Percentiles rank a stretch among this genome's conserved stretches.
phyloP scores from a whole-genome alignment of 2,797 vertebrate genomes.

The Poliocrania exsul region DNA sequence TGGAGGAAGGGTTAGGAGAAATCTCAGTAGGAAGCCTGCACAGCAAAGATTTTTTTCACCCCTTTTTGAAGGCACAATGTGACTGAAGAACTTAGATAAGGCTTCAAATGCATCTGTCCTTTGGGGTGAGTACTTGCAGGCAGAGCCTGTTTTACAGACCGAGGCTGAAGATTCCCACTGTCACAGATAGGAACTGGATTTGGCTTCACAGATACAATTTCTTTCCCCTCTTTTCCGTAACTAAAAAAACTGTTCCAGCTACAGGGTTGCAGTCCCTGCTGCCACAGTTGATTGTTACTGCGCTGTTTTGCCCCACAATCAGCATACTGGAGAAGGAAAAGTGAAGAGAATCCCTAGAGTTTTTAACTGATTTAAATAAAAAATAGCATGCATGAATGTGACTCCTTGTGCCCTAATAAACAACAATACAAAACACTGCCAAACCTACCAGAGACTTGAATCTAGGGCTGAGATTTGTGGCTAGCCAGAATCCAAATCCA shows the following conservation, averaged over 20 bases:
- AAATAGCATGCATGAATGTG: neutral
- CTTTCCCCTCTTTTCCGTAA: neutral
- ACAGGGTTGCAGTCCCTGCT: neutral
- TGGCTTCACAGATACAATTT: neutral
- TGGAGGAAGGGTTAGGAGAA: neutral
- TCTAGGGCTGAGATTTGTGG: neutral
- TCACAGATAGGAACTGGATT: neutral
- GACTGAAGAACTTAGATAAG: slow-evolving; percentile 24
- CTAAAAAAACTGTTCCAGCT: neutral
- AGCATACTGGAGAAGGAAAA: neutral
- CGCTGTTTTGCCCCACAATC: neutral
- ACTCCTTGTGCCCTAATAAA: neutral
- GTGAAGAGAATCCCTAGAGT: neutral
- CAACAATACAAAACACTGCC: neutral
- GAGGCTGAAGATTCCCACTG: neutral
- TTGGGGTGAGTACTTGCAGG: neutral
- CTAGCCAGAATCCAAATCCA: neutral
- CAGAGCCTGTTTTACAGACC: neutral
- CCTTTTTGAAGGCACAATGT: neutral
- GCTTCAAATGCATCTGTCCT: neutral
- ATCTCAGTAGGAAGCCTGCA: slow-evolving; percentile 43
- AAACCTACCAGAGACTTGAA: neutral
- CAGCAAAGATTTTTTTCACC: neutral
- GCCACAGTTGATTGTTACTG: neutral
- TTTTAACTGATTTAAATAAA: neutral